Conservation (phyloP, 1,140 invertebrate genomes). For the Drosophila orena region DNA sequence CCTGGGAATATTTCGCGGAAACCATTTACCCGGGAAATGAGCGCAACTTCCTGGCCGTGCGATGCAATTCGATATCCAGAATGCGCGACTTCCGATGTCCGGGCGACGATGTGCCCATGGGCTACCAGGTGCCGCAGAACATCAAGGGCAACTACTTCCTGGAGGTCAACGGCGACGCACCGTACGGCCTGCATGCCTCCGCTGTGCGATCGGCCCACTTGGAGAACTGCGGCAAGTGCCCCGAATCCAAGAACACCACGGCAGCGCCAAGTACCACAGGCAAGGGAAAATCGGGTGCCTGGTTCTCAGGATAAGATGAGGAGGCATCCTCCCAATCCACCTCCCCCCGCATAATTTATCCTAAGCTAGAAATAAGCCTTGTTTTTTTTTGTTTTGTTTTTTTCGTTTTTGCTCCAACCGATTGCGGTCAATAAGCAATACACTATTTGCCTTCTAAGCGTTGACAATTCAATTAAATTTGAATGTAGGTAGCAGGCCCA, state of each 20-base stretch:
- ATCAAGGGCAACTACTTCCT: conserved; percentile 78
- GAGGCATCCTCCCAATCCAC: not conserved
- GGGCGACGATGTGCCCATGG: conserved; percentile 67
- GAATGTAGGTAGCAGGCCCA: not conserved
- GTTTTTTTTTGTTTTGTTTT: not conserved
- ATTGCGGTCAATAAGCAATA: conserved; percentile 22
- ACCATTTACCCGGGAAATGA: conserved; percentile 85
- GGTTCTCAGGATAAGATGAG: not conserved
- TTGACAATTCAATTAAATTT: conserved; percentile 74
- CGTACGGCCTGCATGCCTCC: conserved; percentile 49
- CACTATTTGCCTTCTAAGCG: conserved; percentile 39
- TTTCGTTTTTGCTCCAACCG: not conserved
- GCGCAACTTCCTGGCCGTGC: conserved; percentile 64
- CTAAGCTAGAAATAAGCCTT: not conserved
- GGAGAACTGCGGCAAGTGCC: conserved; percentile 49
- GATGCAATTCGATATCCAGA: conserved; percentile 63
- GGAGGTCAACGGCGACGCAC: conserved; percentile 50
- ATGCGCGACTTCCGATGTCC: conserved; percentile 57
- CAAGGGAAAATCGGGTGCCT: not conserved
- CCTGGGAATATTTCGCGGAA: conserved; percentile 88
- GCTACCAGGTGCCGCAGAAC: conserved; percentile 51
- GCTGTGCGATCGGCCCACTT: not conserved
- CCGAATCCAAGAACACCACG: not conserved
- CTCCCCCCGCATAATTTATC: not conserved
- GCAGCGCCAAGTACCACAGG: not conserved